Percentiles rank a stretch among this genome's conserved stretches.
Conservation (phyloP, 2,888 invertebrate species). For the Dasysyrphus tricinctus region DNA sequence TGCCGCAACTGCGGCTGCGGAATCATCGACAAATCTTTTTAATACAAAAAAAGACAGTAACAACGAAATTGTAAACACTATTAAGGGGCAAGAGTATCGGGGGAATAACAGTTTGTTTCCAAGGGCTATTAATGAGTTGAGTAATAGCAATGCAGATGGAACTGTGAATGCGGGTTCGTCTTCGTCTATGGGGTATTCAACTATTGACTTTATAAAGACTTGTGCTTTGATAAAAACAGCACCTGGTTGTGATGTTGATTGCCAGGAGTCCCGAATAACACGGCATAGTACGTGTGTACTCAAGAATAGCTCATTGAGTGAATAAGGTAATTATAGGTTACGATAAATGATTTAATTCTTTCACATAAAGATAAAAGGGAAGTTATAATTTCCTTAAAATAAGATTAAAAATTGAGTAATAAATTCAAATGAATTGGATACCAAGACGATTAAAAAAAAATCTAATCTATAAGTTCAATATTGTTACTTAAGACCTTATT, state of each 20-base stretch:
- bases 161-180: constrained; percentile 73
- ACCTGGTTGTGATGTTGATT: constrained; percentile 88
- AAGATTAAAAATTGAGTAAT: no score
- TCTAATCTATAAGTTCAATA: no score
- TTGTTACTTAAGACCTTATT: no score
- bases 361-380: no score
- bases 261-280: constrained; percentile 90
- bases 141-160: constrained; percentile 10
- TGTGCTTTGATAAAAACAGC: constrained; percentile 93
- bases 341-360: no score
- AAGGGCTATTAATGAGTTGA: constrained; percentile 27
- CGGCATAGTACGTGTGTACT: constrained; percentile 90
- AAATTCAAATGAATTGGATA: no score
- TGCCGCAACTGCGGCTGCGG: background rate
- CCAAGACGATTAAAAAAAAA: no score
- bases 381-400: no score
- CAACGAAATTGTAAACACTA: constrained; percentile 30
- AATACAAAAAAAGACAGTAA: constrained; percentile 45
- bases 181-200: constrained; percentile 89
- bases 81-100: constrained; percentile 33
- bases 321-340: constrained; percentile 80
- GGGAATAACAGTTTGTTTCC: constrained; percentile 43
- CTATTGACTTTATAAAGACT: constrained; percentile 97
- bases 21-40: constrained; percentile 28
- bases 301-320: constrained; percentile 86